phyloP scores from a whole-genome alignment of 2,888 invertebrate species.

The Pseudanteris insignis region DNA sequence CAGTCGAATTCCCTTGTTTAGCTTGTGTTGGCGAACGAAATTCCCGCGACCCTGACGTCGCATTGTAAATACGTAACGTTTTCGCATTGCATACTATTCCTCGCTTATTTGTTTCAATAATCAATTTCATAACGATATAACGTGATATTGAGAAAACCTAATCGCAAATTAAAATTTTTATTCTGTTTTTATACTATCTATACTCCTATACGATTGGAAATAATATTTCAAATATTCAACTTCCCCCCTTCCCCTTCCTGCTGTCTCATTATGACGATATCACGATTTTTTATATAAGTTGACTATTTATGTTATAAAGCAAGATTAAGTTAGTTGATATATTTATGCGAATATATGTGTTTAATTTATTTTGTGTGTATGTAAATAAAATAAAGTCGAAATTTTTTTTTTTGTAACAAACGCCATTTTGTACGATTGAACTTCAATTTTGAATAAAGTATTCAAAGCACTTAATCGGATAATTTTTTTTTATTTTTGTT shows the following conservation, averaged over 20 bases:
- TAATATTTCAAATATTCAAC: too few relatives aligned
- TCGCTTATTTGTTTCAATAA: slow-evolving; percentile 8
- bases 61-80: slow-evolving; percentile 30
- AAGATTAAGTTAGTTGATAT: not conserved
- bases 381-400: not conserved
- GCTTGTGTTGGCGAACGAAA: slow-evolving; percentile 16
- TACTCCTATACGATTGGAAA: too few relatives aligned
- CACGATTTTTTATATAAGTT: too few relatives aligned
- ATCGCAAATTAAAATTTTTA: too few relatives aligned
- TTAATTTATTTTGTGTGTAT: slow-evolving; percentile 6
- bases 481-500: not conserved
- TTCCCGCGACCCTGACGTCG: slow-evolving; percentile 19
- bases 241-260: too few relatives aligned
- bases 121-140: slow-evolving; percentile 6
- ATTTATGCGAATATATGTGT: slow-evolving; percentile 6
- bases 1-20: slow-evolving; percentile 14
- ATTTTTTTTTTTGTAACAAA: too few relatives aligned
- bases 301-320: not conserved
- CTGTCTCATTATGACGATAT: too few relatives aligned
- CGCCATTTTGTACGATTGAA: too few relatives aligned
- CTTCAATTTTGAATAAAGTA: too few relatives aligned
- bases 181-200: too few relatives aligned
- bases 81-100: slow-evolving; percentile 5
- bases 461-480: not conserved
- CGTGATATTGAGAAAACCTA: slow-evolving; percentile 5